Percentiles rank a stretch among this genome's conserved stretches.
Evolutionary conservation across 2,888 invertebrate genomes (phyloP).

Genomic region (Stenodema calcarata): DNA sequence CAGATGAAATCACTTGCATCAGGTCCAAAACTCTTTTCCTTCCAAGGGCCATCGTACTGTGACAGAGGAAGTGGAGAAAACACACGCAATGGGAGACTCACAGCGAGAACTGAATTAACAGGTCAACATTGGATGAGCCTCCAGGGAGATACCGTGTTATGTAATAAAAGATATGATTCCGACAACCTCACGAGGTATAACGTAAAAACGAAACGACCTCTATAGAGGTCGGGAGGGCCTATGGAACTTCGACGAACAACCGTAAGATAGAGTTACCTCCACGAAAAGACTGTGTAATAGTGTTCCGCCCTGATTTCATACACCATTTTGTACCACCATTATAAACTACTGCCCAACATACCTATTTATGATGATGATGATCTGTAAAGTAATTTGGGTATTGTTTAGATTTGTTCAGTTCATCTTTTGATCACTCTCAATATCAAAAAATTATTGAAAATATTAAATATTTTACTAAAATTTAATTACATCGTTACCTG

Average conservation of each 20-base stretch:
- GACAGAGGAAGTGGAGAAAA: neutral
- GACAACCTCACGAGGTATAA: neutral
- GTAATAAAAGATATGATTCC: neutral
- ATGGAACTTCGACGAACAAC: neutral
- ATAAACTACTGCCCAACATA: too few relatives aligned
- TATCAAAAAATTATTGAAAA: too few relatives aligned
- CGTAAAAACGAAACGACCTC: neutral
- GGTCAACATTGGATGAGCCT: neutral
- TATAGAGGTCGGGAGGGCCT: neutral
- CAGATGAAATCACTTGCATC: conserved; percentile 69
- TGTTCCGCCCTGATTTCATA: too few relatives aligned
- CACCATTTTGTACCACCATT: too few relatives aligned
- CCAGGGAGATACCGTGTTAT: neutral
- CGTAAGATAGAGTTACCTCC: neutral
- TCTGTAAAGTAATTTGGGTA: too few relatives aligned
- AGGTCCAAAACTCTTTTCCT: conserved; percentile 70
- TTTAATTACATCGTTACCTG: too few relatives aligned
- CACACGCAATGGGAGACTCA: neutral
- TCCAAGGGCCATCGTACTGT: conserved; percentile 61
- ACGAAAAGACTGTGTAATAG: too few relatives aligned
- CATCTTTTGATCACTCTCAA: too few relatives aligned
- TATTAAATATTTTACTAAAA: too few relatives aligned
- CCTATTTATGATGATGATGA: too few relatives aligned
- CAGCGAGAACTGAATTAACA: neutral
- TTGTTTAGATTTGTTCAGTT: too few relatives aligned